Conservation (phyloP, 2,888 invertebrate genomes). For the Orthosia incerta region DNA sequence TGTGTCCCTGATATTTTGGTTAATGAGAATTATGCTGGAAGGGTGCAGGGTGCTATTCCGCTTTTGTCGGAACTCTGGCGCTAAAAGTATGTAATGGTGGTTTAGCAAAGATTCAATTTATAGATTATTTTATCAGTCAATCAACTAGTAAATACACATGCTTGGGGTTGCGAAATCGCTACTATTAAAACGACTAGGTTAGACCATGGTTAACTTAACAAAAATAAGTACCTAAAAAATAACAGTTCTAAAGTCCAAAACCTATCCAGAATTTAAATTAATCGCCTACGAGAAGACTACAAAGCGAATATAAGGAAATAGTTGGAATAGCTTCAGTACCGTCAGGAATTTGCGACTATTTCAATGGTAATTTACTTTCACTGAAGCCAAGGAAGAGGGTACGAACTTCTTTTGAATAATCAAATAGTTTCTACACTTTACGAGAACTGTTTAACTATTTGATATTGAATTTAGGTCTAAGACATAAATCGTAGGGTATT, state of each 20-base stretch:
- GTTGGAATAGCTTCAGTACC: slow-evolving; percentile 51
- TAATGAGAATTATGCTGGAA: background rate
- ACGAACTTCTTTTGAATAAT: slow-evolving; percentile 11
- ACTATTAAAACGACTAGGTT: too few relatives aligned
- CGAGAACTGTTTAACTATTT: too few relatives aligned
- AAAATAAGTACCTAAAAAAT: too few relatives aligned
- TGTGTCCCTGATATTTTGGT: slow-evolving; percentile 10
- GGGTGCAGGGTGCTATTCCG: background rate
- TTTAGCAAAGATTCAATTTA: background rate
- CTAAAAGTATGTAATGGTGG: background rate
- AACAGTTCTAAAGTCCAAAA: background rate
- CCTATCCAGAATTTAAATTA: slow-evolving; percentile 17
- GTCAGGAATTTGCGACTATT: slow-evolving; percentile 53
- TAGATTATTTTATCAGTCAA: too few relatives aligned
- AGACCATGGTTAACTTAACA: too few relatives aligned
- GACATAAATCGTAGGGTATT: background rate
- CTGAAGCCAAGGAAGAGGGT: slow-evolving; percentile 24
- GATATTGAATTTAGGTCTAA: background rate
- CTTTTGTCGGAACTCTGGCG: background rate
- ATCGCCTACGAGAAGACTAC: slow-evolving; percentile 1
- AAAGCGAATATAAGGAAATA: slow-evolving; percentile 46
- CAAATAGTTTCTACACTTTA: slow-evolving; percentile 1
- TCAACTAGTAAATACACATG: too few relatives aligned
- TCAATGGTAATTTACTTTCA: slow-evolving; percentile 62
- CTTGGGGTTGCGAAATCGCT: too few relatives aligned